Base-by-base conservation (phyloP, 2,888 invertebrate species). In the Synanthedon vespiformis region DNA sequence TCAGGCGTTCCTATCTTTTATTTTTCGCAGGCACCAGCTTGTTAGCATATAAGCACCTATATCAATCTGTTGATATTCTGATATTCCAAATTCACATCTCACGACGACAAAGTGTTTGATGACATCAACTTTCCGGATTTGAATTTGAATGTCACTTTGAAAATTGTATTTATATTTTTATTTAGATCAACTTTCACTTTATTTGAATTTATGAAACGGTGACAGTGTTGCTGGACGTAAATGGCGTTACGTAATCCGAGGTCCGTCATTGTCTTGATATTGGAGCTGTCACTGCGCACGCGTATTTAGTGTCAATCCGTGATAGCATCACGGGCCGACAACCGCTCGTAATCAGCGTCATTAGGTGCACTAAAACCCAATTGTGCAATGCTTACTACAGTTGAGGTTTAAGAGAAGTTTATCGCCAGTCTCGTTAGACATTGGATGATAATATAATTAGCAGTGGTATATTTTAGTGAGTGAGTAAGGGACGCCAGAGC, bases 301-400 rank as follows among this genome's bases (percentile, higher is more conserved):
- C 79, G 82, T 83, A 86, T 87, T 86, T 86, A 87, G 78, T 78
- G 85, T 86, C 86, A 86, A 77, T 85, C 83, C 70, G 72, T 67
- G 86, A 86, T 85, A 84, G 67, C 78, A 85, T 85, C 85, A 73
- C 71, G 61, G 64, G 66, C 65, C 68, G 58, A 58, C 65, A 59
- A 56, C 63, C 63, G 67, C 61, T 69, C 61, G 70, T 71, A 77
- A 78, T 78, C 80, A 74, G 71, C 69, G 64, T 74, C 75, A 75
- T 77, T 78, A 77, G 74, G 67, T 67, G 72, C 73, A 77, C 72
- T 72, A 66, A 72, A 68, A 63, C 61, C 65, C 66, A 70, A 72
- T 84, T 83, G 72, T 70, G 77, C 73, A 83, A 85, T 62, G 60
- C 61, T 58, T 53, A 54, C 60, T 60, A 57, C 58, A 58, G 53